phyloP scores from a whole-genome alignment of 2,797 vertebrate species.

The Neostethus bicornis region DNA sequence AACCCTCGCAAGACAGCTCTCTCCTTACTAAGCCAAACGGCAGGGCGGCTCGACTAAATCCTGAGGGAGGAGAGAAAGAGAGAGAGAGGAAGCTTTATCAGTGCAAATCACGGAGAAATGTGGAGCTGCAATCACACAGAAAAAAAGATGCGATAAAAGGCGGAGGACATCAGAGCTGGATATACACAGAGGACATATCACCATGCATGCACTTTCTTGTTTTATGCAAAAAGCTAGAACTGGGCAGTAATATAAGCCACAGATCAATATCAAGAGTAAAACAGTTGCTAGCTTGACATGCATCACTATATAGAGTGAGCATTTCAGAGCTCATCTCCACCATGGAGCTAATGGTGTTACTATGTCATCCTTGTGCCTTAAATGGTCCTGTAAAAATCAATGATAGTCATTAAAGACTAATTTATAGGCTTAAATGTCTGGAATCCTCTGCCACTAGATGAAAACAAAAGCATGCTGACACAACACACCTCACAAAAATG shows the following conservation, averaged over 20 bases:
- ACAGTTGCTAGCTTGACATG: slow-evolving; percentile 16
- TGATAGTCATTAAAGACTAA: slow-evolving; percentile 55
- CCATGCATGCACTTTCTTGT: slow-evolving; percentile 5
- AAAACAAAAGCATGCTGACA: slow-evolving; percentile 3
- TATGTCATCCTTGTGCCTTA: slow-evolving; percentile 53
- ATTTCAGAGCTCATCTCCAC: slow-evolving; percentile 45
- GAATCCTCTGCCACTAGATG: slow-evolving; percentile 14
- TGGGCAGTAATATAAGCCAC: slow-evolving; percentile 15
- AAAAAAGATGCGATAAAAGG: slow-evolving; percentile 21
- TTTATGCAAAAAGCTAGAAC: slow-evolving; percentile 16
- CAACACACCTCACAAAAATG: slow-evolving; percentile 3
- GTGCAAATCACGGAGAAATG: slow-evolving; percentile 57
- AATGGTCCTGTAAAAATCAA: slow-evolving; percentile 48
- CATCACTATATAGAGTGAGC: slow-evolving; percentile 40
- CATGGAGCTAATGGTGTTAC: slow-evolving; percentile 51
- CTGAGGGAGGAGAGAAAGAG: slow-evolving; percentile 66
- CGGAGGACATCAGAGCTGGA: slow-evolving; percentile 27
- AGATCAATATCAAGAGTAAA: slow-evolving; percentile 12
- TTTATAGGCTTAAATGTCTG: slow-evolving; percentile 52
- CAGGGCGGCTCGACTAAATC: slow-evolving; percentile 94
- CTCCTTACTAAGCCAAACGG: slow-evolving; percentile 95
- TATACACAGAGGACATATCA: slow-evolving; percentile 20
- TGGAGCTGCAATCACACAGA: slow-evolving; percentile 36
- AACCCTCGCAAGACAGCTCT: slow-evolving; percentile 98
- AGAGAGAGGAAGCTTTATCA: slow-evolving; percentile 48